A percentile compares a stretch with the other conserved stretches of the same genome.
These are phyloP conservation scores for rabbit (Oryctolagus cuniculus) DNA, from an alignment of 2,113 vertebrate species.

Conservation along the genomic window DNA sequence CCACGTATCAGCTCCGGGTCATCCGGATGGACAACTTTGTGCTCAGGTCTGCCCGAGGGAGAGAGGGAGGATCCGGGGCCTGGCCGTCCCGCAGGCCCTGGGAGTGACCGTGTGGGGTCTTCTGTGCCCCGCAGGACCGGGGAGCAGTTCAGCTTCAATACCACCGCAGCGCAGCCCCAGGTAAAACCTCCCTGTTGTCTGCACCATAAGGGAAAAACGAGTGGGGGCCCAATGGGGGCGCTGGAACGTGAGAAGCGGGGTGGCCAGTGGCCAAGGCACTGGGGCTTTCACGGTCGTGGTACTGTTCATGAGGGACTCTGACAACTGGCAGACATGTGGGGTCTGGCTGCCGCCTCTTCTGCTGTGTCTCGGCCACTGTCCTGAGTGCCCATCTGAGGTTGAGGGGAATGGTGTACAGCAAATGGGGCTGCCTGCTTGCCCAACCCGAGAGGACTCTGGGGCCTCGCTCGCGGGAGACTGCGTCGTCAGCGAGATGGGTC, in stretches of 20 bases:
- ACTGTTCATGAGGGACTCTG: neutral
- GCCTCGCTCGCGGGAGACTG: neutral
- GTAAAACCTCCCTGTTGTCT: constrained; percentile 82
- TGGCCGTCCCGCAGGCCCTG: neutral
- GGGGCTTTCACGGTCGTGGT: neutral
- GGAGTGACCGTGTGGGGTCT: neutral
- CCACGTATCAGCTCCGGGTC: constrained; percentile 94
- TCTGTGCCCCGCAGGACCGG: constrained; percentile 90
- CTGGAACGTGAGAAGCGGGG: neutral
- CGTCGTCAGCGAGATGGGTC: neutral
- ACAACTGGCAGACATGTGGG: neutral
- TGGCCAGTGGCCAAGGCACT: neutral
- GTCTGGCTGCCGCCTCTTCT: neutral
- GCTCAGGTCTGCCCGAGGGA: constrained; percentile 90
- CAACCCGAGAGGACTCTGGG: neutral
- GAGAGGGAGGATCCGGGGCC: accelerated
- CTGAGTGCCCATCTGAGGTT: neutral
- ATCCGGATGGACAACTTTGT: constrained; percentile 95
- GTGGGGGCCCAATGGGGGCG: neutral
- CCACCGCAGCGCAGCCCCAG: constrained; percentile 98
- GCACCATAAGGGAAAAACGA: neutral
- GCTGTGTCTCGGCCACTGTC: neutral
- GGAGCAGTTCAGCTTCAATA: constrained; percentile 93
- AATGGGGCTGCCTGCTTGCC: neutral
- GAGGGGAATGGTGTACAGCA: neutral